These are phyloP conservation scores for Notamacropus eugenii DNA, from an alignment of 2,797 vertebrate species.

Conservation along the genomic window DNA sequence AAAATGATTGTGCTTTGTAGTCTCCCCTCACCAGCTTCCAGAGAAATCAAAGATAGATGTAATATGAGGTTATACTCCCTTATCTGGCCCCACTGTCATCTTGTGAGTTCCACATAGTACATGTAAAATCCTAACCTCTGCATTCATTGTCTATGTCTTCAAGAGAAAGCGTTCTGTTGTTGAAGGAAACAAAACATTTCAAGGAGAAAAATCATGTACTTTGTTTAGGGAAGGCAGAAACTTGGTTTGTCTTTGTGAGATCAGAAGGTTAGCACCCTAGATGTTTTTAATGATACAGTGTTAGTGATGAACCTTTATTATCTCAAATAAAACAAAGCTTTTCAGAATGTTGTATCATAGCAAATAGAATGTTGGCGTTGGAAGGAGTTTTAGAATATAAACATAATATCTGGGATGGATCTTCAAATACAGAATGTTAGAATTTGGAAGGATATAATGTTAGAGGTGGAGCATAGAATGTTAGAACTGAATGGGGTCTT, in stretches of 20 bases:
- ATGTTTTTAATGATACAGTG: neutral
- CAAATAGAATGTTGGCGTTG: neutral
- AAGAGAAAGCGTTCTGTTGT: neutral
- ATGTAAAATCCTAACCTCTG: neutral
- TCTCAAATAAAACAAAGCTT: neutral
- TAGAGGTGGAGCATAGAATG: neutral
- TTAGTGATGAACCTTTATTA: neutral
- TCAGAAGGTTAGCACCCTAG: neutral
- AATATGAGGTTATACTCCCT: neutral
- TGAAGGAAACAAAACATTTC: neutral
- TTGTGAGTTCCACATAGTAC: neutral
- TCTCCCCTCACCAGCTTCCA: constrained; percentile 6
- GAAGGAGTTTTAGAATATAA: neutral
- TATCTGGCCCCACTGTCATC: neutral
- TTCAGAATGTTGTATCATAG: neutral
- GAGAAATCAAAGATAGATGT: constrained; percentile 51
- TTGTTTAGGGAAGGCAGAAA: neutral
- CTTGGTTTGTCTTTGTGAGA: neutral
- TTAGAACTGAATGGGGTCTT: neutral
- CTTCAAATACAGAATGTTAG: neutral
- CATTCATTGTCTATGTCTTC: neutral
- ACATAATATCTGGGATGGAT: neutral
- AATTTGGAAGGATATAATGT: neutral
- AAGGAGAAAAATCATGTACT: neutral
- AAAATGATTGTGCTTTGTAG: constrained; percentile 60